phyloP scores from a whole-genome alignment of 37 sponge, comb jelly and placozoan species.

The Petrosia ficiformis region DNA sequence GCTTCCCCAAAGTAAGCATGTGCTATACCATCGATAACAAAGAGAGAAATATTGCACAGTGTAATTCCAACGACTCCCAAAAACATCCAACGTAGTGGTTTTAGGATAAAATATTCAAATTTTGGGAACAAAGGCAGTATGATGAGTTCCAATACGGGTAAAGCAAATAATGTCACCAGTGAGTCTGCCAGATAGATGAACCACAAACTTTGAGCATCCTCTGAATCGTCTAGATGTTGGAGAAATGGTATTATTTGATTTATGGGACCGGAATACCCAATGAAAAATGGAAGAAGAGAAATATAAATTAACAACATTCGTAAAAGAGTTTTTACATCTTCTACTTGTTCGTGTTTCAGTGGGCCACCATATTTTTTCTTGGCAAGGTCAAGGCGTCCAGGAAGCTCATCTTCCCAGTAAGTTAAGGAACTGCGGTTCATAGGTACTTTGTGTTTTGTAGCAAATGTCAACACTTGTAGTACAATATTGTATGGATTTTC shows the following conservation, averaged over 20 bases:
- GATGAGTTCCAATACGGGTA: not conserved
- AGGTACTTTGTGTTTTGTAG: not conserved
- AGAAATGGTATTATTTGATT: not conserved
- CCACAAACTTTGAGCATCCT: not conserved
- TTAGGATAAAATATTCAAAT: not conserved
- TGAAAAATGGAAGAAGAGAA: not conserved
- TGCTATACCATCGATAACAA: not conserved
- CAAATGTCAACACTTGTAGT: not conserved
- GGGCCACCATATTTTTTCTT: not conserved
- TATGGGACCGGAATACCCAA: not conserved
- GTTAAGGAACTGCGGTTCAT: not conserved
- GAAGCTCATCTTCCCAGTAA: not conserved
- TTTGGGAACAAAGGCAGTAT: not conserved
- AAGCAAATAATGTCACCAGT: not conserved
- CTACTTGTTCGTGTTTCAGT: not conserved
- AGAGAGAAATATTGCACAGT: not conserved
- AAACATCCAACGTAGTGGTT: not conserved
- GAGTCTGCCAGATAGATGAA: not conserved
- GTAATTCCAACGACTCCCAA: not conserved
- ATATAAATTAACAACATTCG: not conserved
- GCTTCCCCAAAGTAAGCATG: not conserved
- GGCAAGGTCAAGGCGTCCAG: not conserved
- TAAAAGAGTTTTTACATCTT: not conserved
- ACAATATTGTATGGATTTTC: not conserved
- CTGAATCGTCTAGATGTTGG: not conserved